phyloP scores from a whole-genome alignment of 2,888 invertebrate species.

The Leucophenga montana region DNA sequence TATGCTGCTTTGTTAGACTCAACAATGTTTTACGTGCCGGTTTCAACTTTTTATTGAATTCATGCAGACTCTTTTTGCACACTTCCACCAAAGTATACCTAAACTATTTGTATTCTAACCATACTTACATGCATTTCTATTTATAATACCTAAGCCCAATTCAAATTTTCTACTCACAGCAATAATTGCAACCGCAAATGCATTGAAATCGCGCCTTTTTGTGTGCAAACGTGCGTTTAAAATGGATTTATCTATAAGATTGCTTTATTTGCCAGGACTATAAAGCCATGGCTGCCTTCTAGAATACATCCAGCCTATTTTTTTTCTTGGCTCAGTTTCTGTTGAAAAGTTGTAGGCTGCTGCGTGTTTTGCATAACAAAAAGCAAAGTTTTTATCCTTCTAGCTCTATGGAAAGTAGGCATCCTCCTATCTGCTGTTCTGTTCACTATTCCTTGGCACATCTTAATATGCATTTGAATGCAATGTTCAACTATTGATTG shows the following conservation, averaged over 20 bases:
- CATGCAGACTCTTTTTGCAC: too few species aligned
- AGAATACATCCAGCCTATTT: too few species aligned
- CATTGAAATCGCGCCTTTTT: constrained; percentile 34
- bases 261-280: constrained; percentile 14
- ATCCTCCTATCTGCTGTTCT: background rate
- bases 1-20: too few species aligned
- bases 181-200: background rate
- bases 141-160: too few species aligned
- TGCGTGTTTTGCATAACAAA: constrained; percentile 55
- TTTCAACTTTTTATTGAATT: too few species aligned
- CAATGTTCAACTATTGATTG: constrained; percentile 1
- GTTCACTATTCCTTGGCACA: constrained; percentile 25
- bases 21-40: too few species aligned
- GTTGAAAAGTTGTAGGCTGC: constrained; percentile 35
- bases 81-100: too few species aligned
- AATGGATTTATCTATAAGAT: constrained; percentile 56
- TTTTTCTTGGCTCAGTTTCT: too few species aligned
- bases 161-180: too few species aligned
- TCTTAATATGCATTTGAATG: constrained; percentile 48
- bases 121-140: too few species aligned
- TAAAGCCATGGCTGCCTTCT: too few species aligned
- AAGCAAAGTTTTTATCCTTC: constrained; percentile 36
- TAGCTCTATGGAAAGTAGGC: constrained; percentile 37
- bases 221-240: constrained; percentile 58
- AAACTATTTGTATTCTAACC: too few species aligned